Base-by-base conservation (phyloP, 2,113 vertebrate genomes). In the Brachionichthys hirsutus region DNA sequence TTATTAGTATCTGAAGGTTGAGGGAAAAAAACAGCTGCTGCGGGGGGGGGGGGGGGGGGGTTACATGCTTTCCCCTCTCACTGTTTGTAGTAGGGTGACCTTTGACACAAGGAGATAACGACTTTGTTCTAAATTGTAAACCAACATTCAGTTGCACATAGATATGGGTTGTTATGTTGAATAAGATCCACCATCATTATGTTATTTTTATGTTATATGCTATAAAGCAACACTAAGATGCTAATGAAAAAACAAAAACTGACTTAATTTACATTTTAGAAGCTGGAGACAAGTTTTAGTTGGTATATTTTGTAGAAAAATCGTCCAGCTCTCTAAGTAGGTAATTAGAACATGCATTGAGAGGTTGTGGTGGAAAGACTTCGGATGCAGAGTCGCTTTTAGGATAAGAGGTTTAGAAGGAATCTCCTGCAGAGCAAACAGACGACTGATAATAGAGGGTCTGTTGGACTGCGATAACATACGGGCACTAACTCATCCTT, bases 381-480 rank as follows among this genome's bases (percentile, higher is more conserved):
- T 30, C 17, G 20, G 62, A 49, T 48, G 13, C 9, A 40, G 9
- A 9, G 1, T 22, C 6, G 5, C 22, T n/a, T 20, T 24, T 11
- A 30, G 20, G 35, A 52, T 52, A 54, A 66, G 38, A 57, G 40
- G 60, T 55, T 34, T 2, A 50, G n/a, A 70, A 60, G 44, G 17
- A 56, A 64, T 74, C 47, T 70, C 18, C 48, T 54, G 30, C 34
- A 52, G 30, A 63, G 55, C 71, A 49, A 73, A 60, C 55, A 60
- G 49, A 73, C 70, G 10, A 12, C 9, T 55, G 81, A 71, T 82
- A 75, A 67, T 3, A n/a, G 55, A 44, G 16, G 4, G 62, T 45
- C 70, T 84, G 81, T 9, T 53, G 59, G 51, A n/a, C 19, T 0
- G 10, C 65, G 81, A 87, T 85, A 85, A 84, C 59, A 51, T 49